Evolutionary conservation across 2,797 vertebrate species (phyloP), one percentile per base, ranked within the genome.

Genomic region (Emydoidea blandingii): DNA sequence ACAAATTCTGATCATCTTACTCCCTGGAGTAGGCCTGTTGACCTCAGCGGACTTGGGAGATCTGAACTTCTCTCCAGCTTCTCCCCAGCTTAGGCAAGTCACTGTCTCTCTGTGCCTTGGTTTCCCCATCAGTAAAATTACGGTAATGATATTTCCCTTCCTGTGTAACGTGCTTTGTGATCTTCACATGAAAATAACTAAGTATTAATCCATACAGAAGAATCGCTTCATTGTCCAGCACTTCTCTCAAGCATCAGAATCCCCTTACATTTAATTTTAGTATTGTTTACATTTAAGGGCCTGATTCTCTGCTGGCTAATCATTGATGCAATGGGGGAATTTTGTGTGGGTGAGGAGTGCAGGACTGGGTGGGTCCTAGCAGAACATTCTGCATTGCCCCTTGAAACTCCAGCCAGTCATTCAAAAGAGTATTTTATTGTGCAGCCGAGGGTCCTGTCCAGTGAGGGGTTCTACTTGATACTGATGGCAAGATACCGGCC

Each of bases 11-110:
- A 47, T 87, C 9, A 12, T 23, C 68, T 41, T 72, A 23, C 68
- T n/a, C 37, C 37, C 12, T 31, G 25, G 74, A 49, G 74, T 31
- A 29, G 23, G 8, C 47, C 62, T 0, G 0, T 81, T 87, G 62
- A 65, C 37, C 93, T 95, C 87, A 5, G 86, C 90, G n/a, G 65
- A 78, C 65, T 41, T 72, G 37, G 19, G 68, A 41, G 19, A 23
- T 11, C n/a, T 23, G n/a, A 72, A 41, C 21, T 23, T 41, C 21
- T 21, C 68, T 37, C 10, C 37, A 41, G 68, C 21, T 72, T 41
- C 21, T 21, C 68, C 65, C 10, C 37, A 41, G 68, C 21, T 72
- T 41, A 5, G 19, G 65, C 65, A 37, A 68, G 18, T 37, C n/a
- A 37, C 65, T 19, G n/a, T 37, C 34, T 21, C 34, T n/a, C n/a